Evolutionary conservation across 2,888 invertebrate species (phyloP).

Genomic region (Stegana nigrithorax): DNA sequence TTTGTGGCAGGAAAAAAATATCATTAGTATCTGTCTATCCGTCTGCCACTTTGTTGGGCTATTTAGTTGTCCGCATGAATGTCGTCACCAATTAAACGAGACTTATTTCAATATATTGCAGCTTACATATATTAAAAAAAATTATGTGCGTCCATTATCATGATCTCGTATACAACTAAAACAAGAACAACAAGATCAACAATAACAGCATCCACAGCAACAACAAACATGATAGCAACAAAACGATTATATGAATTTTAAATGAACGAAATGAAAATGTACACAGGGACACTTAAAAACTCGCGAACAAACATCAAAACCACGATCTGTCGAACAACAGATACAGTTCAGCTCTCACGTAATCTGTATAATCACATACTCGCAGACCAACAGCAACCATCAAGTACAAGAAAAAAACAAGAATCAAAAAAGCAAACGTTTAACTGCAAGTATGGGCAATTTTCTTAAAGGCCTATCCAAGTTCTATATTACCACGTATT

Average conservation of each 20-base stretch:
- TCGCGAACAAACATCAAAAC: background rate
- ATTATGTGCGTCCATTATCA: slow-evolving; percentile 20
- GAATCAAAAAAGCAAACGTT: too few relatives aligned
- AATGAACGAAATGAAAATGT: slow-evolving; percentile 30
- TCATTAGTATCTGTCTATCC: background rate
- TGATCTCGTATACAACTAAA: background rate
- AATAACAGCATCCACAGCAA: background rate
- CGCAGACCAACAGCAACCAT: background rate
- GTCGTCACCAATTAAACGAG: slow-evolving; percentile 15
- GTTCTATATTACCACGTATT: too few relatives aligned
- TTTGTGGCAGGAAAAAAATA: background rate
- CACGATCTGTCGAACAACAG: background rate
- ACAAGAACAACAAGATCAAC: background rate
- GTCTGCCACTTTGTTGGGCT: background rate
- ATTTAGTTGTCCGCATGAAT: background rate
- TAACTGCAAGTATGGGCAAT: too few relatives aligned
- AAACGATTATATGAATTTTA: slow-evolving; percentile 11
- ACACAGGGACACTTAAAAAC: slow-evolving; percentile 31
- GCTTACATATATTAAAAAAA: slow-evolving; percentile 11
- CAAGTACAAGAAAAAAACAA: too few relatives aligned
- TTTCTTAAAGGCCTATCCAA: too few relatives aligned
- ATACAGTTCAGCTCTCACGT: too few relatives aligned
- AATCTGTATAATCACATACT: too few relatives aligned
- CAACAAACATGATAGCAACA: background rate
- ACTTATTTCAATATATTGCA: slow-evolving; percentile 20